A percentile compares a stretch with the other conserved stretches of the same genome.
phyloP scores from a whole-genome alignment of 2,888 invertebrate species.

The Cryptophagus acutangulus region DNA sequence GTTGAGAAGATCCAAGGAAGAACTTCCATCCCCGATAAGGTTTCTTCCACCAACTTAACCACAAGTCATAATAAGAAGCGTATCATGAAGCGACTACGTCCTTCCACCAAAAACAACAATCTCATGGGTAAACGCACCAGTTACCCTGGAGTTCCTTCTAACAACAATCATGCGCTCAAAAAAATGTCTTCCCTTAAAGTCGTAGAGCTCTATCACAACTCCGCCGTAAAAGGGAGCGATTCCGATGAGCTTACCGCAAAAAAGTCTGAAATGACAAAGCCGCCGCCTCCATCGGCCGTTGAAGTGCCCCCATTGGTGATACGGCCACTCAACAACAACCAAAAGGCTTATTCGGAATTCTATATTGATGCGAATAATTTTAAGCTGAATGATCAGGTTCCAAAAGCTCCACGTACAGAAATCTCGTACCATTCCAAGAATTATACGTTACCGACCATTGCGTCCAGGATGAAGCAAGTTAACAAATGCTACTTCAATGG shows the following conservation, averaged over 20 bases:
- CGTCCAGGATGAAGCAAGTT: constrained; percentile 61
- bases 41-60: too few relatives aligned
- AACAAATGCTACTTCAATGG: constrained; percentile 52
- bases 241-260: too few relatives aligned
- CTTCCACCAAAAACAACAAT: too few relatives aligned
- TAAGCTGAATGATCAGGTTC: constrained; percentile 25
- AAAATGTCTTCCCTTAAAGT: constrained; percentile 30
- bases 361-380: constrained; percentile 10
- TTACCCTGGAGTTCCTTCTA: too few relatives aligned
- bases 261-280: constrained; percentile 18
- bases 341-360: constrained; percentile 9
- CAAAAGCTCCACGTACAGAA: constrained; percentile 27
- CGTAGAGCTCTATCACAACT: constrained; percentile 47
- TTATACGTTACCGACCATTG: constrained; percentile 62
- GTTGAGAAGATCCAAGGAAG: too few relatives aligned
- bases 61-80: too few relatives aligned
- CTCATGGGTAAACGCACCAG: too few relatives aligned
- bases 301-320: constrained; percentile 25
- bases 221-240: constrained; percentile 39
- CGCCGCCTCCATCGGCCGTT: constrained; percentile 6
- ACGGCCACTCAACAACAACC: constrained; percentile 8
- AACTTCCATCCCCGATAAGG: too few relatives aligned
- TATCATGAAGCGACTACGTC: too few relatives aligned
- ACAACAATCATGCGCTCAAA: not conserved
- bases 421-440: constrained; percentile 32